Base-by-base conservation (phyloP, 2,888 invertebrate species). In the Chironomus riparius region DNA sequence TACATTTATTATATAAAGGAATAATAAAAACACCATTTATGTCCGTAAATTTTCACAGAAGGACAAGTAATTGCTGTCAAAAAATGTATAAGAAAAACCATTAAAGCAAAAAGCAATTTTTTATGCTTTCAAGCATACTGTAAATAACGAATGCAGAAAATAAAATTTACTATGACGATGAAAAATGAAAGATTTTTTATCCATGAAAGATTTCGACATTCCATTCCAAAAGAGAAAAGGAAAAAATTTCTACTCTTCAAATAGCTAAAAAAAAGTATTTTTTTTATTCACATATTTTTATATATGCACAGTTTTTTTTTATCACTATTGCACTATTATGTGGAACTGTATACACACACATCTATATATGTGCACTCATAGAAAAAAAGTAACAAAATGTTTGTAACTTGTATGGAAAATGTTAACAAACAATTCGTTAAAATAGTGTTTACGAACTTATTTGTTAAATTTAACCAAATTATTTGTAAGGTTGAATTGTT, bases 291-390 rank as follows among this genome's bases (percentile, higher is more conserved):
- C 38, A 38, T 38, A 18, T 56, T 56, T 56, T 56, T 56, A 56
- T 56, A 15, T 71, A 71, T 71, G 71, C 56, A 71, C 71, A 71
- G 22, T 71, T 24, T 56, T 2, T 50, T 56, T 56, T 15, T 50
- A 0, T 15, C 24, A 71, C 56, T 56, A 71, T 48, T 48, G 71
- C 71, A 71, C 71, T 48, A 47, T 47, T 69, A 47, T 47, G 47
- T 24, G 68, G 28, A 68, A 24, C 3, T 24, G 3, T 68, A n/a
- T 15, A n/a, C n/a, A 15, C 50, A 50, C 50, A n/a, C n/a, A n/a
- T n/a, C n/a, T n/a, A n/a, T n/a, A 15, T 50, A 12, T 50, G 15
- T n/a, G n/a, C n/a, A n/a, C n/a, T n/a, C n/a, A n/a, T n/a, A n/a
- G n/a, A n/a, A n/a, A n/a, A n/a, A n/a, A n/a, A n/a, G n/a, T n/a